Percentiles rank a stretch among this genome's conserved stretches.
These are phyloP conservation scores for Tachuris rubrigastra DNA, from an alignment of 2,113 vertebrate genomes.

Conservation along the genomic window DNA sequence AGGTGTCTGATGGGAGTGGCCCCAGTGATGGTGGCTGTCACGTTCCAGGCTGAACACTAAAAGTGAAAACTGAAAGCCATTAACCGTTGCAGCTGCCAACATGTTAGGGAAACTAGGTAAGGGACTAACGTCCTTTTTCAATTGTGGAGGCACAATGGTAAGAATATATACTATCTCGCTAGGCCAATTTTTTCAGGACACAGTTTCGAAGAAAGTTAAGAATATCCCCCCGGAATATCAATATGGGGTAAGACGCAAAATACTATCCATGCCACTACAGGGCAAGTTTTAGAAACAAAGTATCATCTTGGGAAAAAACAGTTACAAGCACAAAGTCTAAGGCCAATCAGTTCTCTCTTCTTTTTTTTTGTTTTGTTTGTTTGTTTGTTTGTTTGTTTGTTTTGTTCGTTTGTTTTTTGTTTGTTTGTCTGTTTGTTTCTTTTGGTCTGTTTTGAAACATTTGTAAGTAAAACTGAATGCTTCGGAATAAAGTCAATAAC, in stretches of 20 bases:
- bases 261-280: background rate
- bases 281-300: background rate
- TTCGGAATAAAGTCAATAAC: background rate
- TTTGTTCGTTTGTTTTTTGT: too few relatives aligned
- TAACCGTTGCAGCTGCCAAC: background rate
- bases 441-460: background rate
- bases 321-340: background rate
- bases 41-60: background rate
- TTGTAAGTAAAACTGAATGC: background rate
- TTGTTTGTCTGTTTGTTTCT: background rate
- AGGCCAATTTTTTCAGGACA: background rate
- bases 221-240: background rate
- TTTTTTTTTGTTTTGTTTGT: background rate
- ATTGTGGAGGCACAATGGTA: accelerated
- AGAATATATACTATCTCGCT: background rate
- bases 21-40: accelerated
- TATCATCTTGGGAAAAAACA: background rate
- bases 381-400: too few relatives aligned
- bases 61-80: conserved; percentile 43
- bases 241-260: background rate
- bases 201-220: background rate
- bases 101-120: background rate
- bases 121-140: background rate
- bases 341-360: background rate
- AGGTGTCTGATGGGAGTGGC: background rate